A percentile compares a stretch with the other conserved stretches of the same genome.
These are phyloP conservation scores for Enteromius viviparus DNA, from an alignment of 2,797 vertebrate genomes.

Conservation along the genomic window DNA sequence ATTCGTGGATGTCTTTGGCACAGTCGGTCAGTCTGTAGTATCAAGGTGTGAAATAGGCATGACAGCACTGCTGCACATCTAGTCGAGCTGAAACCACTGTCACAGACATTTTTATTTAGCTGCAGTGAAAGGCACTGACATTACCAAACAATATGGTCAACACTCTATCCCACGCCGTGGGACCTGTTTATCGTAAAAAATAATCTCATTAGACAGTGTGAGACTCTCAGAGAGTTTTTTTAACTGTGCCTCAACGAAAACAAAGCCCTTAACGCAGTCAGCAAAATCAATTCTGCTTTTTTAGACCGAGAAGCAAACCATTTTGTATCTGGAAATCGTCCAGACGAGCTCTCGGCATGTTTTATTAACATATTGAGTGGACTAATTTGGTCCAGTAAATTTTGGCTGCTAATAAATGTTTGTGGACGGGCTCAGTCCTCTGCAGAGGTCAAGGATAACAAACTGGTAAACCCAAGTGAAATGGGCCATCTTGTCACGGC, in stretches of 20 bases:
- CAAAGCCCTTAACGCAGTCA: slow-evolving; percentile 14
- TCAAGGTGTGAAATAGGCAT: slow-evolving; percentile 52
- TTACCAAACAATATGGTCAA: slow-evolving; percentile 56
- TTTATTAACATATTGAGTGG: slow-evolving; percentile 61
- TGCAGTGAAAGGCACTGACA: slow-evolving; percentile 41
- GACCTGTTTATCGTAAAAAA: slow-evolving; percentile 16
- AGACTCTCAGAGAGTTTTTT: slow-evolving; percentile 7
- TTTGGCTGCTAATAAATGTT: slow-evolving; percentile 50
- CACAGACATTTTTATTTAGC: slow-evolving; percentile 30
- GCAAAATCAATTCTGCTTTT: slow-evolving; percentile 39
- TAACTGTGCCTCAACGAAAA: slow-evolving; percentile 23
- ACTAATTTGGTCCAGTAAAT: slow-evolving; percentile 52
- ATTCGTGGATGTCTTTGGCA: slow-evolving; percentile 34
- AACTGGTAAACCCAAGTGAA: slow-evolving; percentile 41
- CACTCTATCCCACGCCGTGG: neutral
- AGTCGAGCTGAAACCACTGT: slow-evolving; percentile 2
- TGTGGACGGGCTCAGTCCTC: slow-evolving; percentile 26
- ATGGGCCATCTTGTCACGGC: slow-evolving; percentile 9
- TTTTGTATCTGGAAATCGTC: slow-evolving; percentile 50
- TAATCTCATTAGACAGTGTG: slow-evolving; percentile 15
- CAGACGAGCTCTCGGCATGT: slow-evolving; percentile 55
- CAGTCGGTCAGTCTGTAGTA: slow-evolving; percentile 35
- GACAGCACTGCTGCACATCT: slow-evolving; percentile 54
- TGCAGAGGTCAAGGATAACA: slow-evolving; percentile 52
- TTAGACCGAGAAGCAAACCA: slow-evolving; percentile 19